phyloP scores from a whole-genome alignment of 35 echinoderm and acorn worm genomes.

The Ophiothrix spiculata region DNA sequence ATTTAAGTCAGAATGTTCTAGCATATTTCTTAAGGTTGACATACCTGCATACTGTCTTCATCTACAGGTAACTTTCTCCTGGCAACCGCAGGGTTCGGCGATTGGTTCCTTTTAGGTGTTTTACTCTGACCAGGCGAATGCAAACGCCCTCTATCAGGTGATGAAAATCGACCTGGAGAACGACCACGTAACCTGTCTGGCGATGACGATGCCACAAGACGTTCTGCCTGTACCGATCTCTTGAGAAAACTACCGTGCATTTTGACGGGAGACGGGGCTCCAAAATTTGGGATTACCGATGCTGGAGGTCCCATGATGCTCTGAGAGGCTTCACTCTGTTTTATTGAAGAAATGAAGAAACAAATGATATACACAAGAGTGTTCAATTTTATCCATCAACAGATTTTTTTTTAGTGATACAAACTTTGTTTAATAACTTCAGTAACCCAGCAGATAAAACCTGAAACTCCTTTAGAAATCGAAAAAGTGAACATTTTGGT shows the following conservation, averaged over 20 bases:
- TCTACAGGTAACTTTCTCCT: constrained; percentile 81
- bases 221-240: constrained; percentile 51
- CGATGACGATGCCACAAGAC: constrained; percentile 67
- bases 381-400: not conserved
- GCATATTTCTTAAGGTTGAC: too few relatives aligned
- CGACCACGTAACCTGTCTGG: constrained; percentile 32
- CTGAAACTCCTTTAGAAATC: too few relatives aligned
- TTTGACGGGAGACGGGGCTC: constrained; percentile 75
- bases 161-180: constrained; percentile 12
- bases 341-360: constrained; percentile 6
- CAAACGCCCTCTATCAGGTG: constrained; percentile 30
- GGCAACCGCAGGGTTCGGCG: constrained; percentile 17
- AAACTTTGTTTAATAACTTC: too few relatives aligned
- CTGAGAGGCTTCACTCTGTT: constrained; percentile 54
- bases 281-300: constrained; percentile 51
- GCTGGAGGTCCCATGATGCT: constrained; percentile 54
- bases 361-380: not conserved
- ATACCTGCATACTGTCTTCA: constrained; percentile 86
- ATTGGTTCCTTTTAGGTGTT: constrained; percentile 43
- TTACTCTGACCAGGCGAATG: constrained; percentile 20
- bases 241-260: constrained; percentile 90
- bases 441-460: too few relatives aligned
- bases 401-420: too few relatives aligned
- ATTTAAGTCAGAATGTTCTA: too few relatives aligned
- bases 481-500: too few relatives aligned